phyloP scores from a whole-genome alignment of 2,113 vertebrate species.

The Proterorhinus semilunaris region DNA sequence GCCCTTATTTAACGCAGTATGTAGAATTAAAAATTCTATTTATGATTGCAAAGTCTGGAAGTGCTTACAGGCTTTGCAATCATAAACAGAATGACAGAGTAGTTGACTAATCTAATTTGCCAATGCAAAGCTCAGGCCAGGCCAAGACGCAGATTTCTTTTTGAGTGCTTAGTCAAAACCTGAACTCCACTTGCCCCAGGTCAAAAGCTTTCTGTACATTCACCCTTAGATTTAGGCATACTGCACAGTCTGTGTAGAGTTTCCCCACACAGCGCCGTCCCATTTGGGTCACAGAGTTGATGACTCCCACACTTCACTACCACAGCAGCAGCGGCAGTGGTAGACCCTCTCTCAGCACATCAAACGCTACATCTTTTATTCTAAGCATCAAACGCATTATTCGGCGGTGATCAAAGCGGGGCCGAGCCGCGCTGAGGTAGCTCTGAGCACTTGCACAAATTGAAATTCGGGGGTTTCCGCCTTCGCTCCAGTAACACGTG shows the following conservation, averaged over 20 bases:
- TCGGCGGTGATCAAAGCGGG: conserved; percentile 65
- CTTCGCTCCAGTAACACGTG: conserved; percentile 17
- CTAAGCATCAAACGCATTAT: conserved; percentile 67
- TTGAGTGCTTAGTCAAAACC: background rate
- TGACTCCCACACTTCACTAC: conserved; percentile 45
- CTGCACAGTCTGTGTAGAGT: conserved; percentile 5
- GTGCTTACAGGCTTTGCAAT: too few relatives aligned
- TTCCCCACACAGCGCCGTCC: conserved; percentile 37
- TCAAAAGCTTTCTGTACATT: background rate
- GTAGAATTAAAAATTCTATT: too few relatives aligned
- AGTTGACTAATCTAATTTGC: too few relatives aligned
- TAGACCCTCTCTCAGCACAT: conserved; percentile 41
- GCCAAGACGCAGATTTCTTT: too few relatives aligned
- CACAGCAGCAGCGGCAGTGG: background rate
- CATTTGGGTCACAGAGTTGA: conserved; percentile 50
- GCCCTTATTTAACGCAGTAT: too few relatives aligned
- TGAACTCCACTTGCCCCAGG: background rate
- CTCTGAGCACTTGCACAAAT: conserved; percentile 59
- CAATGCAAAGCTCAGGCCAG: too few relatives aligned
- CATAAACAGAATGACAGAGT: too few relatives aligned
- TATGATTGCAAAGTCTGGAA: too few relatives aligned
- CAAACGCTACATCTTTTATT: conserved; percentile 69
- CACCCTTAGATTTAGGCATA: conserved; percentile 8
- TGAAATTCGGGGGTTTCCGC: conserved; percentile 48
- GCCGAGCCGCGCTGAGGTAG: conserved; percentile 14